Evolutionary conservation across 2,797 vertebrate species (phyloP).

Genomic region (Gorsachius magnificus): DNA sequence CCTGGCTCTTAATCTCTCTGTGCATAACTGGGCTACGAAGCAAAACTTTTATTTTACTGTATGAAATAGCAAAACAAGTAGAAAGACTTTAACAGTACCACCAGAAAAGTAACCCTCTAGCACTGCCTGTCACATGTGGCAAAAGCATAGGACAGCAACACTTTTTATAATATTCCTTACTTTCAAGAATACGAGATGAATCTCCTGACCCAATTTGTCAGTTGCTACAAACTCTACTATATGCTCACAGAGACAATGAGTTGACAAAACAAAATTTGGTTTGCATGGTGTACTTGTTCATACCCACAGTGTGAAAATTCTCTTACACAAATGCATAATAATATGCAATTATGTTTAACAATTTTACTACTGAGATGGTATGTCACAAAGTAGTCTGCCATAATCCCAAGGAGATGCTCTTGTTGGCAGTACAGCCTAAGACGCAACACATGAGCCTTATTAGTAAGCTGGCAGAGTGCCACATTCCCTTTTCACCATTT

Average conservation of each 20-base stretch:
- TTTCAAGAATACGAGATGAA: neutral
- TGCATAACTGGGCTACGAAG: neutral
- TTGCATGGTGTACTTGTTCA: neutral
- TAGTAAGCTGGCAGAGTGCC: neutral
- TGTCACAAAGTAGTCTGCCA: neutral
- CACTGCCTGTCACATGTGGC: neutral
- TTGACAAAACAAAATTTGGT: neutral
- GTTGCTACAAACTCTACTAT: neutral
- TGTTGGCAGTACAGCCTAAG: neutral
- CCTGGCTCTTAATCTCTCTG: neutral
- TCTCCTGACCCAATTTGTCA: neutral
- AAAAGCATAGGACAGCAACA: neutral
- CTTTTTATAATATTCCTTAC: neutral
- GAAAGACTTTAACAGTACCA: neutral
- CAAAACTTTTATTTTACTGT: neutral
- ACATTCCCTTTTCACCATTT: neutral
- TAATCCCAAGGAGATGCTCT: neutral
- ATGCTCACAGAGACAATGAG: fast-evolving
- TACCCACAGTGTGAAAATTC: neutral
- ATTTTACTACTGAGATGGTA: neutral
- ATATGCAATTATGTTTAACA: neutral
- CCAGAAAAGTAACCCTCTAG: neutral
- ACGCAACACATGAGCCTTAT: neutral
- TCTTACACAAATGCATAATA: neutral
- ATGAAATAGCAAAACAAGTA: neutral